These are phyloP conservation scores for Thymelicus sylvestris DNA, from an alignment of 2,888 invertebrate species.

Conservation along the genomic window DNA sequence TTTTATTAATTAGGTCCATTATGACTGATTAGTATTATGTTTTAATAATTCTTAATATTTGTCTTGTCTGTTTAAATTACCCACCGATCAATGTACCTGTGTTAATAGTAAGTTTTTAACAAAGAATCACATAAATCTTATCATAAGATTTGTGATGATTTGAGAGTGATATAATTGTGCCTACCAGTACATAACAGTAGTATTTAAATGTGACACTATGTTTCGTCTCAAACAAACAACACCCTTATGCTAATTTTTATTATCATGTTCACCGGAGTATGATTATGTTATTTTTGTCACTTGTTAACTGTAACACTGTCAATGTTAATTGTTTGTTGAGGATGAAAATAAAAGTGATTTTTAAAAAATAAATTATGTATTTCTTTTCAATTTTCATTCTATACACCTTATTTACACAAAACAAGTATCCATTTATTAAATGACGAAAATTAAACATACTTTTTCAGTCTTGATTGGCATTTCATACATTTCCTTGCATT, in stretches of 20 bases:
- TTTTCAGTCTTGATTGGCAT: slow-evolving; percentile 78
- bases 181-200: background rate
- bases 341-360: slow-evolving; percentile 60
- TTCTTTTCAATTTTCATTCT: slow-evolving; percentile 70
- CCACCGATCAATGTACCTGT: slow-evolving; percentile 5
- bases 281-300: background rate
- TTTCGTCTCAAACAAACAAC: background rate
- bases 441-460: slow-evolving; percentile 66
- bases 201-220: too few species aligned
- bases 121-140: background rate
- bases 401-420: slow-evolving; percentile 68
- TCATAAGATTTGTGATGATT: slow-evolving; percentile 11
- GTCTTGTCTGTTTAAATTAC: background rate
- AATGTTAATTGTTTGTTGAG: slow-evolving; percentile 29
- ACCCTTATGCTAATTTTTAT: background rate
- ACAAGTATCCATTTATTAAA: slow-evolving; percentile 57
- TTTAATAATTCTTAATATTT: too few species aligned
- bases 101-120: background rate
- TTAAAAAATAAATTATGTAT: slow-evolving; percentile 77
- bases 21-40: slow-evolving; percentile 5
- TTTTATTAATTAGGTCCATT: background rate
- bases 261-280: slow-evolving; percentile 12
- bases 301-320: background rate
- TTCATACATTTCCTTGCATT: slow-evolving; percentile 68
- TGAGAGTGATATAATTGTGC: slow-evolving; percentile 6